Evolutionary conservation across 2,797 vertebrate genomes (phyloP).

Genomic region (Malacoraja senta): DNA sequence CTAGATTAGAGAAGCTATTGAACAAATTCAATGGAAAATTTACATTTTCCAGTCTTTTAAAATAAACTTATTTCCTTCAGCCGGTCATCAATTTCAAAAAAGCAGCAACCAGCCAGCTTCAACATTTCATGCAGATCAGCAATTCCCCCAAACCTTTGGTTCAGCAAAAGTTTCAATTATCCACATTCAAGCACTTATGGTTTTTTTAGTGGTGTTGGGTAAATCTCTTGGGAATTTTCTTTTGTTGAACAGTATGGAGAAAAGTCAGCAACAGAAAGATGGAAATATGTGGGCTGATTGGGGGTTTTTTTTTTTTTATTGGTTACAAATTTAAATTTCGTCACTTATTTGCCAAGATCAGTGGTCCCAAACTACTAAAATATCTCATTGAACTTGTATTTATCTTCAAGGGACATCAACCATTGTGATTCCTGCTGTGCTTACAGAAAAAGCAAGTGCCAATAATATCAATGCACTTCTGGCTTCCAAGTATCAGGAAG

Average conservation of each 20-base stretch:
- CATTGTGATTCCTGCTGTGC: background rate
- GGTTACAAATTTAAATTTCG: background rate
- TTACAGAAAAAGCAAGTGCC: background rate
- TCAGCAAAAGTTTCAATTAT: background rate
- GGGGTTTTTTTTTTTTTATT: no score
- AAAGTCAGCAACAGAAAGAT: background rate
- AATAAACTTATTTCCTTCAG: background rate
- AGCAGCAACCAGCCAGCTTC: background rate
- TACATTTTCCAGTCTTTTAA: background rate
- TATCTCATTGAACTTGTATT: background rate
- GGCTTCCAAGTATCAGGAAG: background rate
- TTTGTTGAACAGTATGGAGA: background rate
- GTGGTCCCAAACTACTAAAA: background rate
- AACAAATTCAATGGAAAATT: background rate
- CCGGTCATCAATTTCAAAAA: background rate
- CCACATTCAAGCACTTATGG: background rate
- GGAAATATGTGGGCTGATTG: background rate
- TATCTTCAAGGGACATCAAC: background rate
- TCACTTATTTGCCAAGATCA: background rate
- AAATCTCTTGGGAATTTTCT: background rate
- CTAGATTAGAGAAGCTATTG: background rate
- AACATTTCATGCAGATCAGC: background rate
- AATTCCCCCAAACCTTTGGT: background rate
- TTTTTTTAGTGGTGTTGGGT: background rate
- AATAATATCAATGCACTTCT: no score